Base-by-base conservation (phyloP, 2,113 vertebrate species). In the Rhizomys pruinosus region DNA sequence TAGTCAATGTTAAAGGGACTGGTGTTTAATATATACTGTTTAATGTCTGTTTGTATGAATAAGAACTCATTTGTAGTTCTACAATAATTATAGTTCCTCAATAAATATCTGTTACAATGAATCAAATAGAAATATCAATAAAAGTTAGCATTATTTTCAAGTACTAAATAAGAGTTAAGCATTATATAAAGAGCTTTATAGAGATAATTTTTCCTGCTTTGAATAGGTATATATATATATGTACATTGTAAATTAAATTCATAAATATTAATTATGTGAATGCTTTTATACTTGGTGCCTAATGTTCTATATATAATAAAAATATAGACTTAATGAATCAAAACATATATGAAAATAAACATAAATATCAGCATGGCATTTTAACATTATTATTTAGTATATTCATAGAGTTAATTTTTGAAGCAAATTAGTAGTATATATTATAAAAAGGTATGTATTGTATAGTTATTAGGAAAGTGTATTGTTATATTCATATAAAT, bases 61-160 rank as follows among this genome's bases (percentile, higher is more conserved):
- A 81, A 61, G 4, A 73, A 69, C 1, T 93, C 61, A 85, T 94
- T 95, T n/a, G n/a, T n/a, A n/a, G 11, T 95, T 90, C 27, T 86
- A 95, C 32, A 90, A 93, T 10, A 94, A 55, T 72, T 92, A 73
- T 76, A 74, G 59, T 63, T 93, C 39, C 69, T 74, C 34, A 85
- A 82, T 93, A 91, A 81, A 55, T 88, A 86, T 52, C 34, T 84
- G 10, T 64, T 94, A 92, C n/a, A 72, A 12, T 82, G 57, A 84
- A 80, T 87, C 85, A 78, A 84, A 87, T 82, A 73, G 87, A 88
- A 81, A 90, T 87, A 76, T 29, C 61, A 92, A 85, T 90, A 82
- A 94, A 87, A 74, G 42, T n/a, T 81, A 86, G 90, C 8, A 61
- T 64, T 68, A 68, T 84, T 74, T n/a, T 37, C n/a, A 52, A 15